Evolutionary conservation across 2,888 invertebrate species (phyloP).

Genomic region (Sympetrum striolatum): DNA sequence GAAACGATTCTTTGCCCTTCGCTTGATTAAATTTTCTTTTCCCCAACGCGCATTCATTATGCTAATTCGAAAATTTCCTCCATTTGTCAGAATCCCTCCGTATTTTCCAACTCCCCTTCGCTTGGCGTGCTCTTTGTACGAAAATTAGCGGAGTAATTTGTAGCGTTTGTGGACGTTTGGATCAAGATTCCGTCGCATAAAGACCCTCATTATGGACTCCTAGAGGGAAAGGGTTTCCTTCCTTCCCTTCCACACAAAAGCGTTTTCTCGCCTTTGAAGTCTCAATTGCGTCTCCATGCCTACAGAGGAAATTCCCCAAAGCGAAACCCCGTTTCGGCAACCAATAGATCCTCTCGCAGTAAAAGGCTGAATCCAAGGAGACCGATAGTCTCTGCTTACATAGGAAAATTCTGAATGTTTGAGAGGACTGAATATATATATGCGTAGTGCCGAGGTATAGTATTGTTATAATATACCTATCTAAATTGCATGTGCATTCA

Average conservation of each 20-base stretch:
- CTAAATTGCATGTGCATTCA: no score
- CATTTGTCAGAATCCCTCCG: no score
- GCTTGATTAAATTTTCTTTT: no score
- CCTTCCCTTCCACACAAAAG: not conserved
- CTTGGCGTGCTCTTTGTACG: not conserved
- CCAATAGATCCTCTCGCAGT: no score
- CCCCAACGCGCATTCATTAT: no score
- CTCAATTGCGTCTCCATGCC: not conserved
- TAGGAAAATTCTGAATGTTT: not conserved
- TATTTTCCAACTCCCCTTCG: no score
- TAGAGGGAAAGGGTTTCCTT: not conserved
- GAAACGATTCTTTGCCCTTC: no score
- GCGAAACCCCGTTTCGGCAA: not conserved
- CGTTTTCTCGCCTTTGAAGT: not conserved
- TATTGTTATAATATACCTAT: no score
- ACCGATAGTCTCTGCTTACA: not conserved
- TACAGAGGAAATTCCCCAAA: not conserved
- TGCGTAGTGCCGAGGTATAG: not conserved
- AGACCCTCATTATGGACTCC: not conserved
- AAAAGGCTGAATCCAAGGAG: no score
- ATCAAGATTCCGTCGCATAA: not conserved
- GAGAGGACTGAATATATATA: not conserved
- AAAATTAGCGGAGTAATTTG: not conserved
- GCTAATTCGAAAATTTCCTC: no score
- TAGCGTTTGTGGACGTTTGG: not conserved